Evolutionary conservation across 2,888 invertebrate species (phyloP), one percentile per base, ranked within the genome.

Genomic region (Rutpela maculata): DNA sequence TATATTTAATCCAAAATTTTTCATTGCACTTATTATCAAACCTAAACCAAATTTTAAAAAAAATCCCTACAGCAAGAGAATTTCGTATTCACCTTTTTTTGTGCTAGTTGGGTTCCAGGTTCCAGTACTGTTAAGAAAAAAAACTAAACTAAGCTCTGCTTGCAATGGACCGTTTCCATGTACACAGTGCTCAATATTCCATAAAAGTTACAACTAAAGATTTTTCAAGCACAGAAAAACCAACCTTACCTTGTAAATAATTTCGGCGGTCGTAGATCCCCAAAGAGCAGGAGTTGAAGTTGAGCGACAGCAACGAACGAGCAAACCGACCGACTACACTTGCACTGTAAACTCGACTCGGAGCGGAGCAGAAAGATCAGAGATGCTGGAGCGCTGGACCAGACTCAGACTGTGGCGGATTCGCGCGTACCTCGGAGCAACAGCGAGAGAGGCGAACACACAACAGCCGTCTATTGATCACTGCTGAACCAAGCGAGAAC

Each of bases 391-490:
- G 62, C 60, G 70, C 70, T 70, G 70, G 70, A 70, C 70, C 70
- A 31, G 63, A 72, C 38, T 63, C 70, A 31, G 63, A 72, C 38
- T 63, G 72, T 63, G 70, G 70, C 59, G n/a, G 60, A 60, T 38
- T 22, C 60, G 60, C 72, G 59, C 60, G 38, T n/a, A 35, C 12
- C n/a, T 35, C 26, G 19, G 31, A 50, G 60, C 22, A 60, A 31
- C 62, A 50, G 72, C 63, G 56, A 63, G 6, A 62, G 62, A 50
- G 67, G 19, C 67, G 63, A 63, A 55, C 63, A 38, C 72, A 59
- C 62, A 43, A 63, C 72, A 35, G 63, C 55, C 72, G 77, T 70
- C 77, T 77, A 77, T 77, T 55, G 77, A 77, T 77, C 77, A 77
- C 77, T 55, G 74, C 18, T 69, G 77, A 67, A 50, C 59, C 35